Conservation (phyloP, 2,113 vertebrate genomes). For the Embiotoca jacksoni region DNA sequence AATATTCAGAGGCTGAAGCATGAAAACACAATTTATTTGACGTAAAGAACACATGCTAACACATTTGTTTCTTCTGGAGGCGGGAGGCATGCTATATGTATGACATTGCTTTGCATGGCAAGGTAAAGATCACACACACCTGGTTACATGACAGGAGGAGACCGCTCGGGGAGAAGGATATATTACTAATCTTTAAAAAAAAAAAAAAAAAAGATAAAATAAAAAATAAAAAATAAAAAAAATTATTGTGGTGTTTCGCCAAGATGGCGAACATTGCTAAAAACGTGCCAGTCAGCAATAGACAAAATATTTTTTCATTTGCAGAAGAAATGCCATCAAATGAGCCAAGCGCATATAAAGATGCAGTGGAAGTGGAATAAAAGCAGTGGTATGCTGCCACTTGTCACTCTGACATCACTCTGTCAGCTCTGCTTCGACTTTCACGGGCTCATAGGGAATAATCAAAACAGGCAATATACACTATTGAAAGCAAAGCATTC, state of each 20-base stretch:
- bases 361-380: not conserved
- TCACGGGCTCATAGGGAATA: not conserved
- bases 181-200: no score
- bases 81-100: conserved; percentile 24
- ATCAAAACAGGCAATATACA: not conserved
- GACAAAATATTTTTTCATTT: not conserved
- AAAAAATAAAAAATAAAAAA: no score
- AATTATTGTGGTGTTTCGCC: no score
- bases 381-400: not conserved
- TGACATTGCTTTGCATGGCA: conserved; percentile 1
- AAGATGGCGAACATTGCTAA: no score
- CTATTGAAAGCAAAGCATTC: no score
- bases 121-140: not conserved
- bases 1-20: conserved; percentile 68
- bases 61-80: not conserved
- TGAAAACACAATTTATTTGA: conserved; percentile 67
- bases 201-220: no score
- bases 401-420: not conserved
- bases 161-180: not conserved
- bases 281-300: not conserved
- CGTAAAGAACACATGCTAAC: conserved; percentile 3
- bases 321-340: no score
- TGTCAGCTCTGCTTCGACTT: not conserved
- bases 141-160: not conserved
- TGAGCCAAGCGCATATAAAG: not conserved